These are phyloP conservation scores for Crenuchus spilurus DNA, from an alignment of 2,797 vertebrate genomes.

Conservation along the genomic window DNA sequence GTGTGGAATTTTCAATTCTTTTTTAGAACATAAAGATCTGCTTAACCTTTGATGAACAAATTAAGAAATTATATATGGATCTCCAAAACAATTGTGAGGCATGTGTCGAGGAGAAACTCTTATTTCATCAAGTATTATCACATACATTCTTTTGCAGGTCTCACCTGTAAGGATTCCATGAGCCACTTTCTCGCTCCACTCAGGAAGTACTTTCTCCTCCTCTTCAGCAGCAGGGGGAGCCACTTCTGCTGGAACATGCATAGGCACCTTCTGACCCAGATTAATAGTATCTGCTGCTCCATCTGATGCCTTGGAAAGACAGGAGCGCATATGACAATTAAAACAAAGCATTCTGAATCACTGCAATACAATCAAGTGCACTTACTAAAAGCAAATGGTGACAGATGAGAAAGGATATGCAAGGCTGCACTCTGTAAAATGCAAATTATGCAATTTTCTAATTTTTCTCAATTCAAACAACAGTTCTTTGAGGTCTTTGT, in stretches of 20 bases:
- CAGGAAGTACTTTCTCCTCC: conserved; percentile 79
- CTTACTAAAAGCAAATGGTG: conserved; percentile 25
- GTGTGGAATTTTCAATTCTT: too few relatives aligned
- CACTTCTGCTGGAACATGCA: conserved; percentile 56
- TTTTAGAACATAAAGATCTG: too few relatives aligned
- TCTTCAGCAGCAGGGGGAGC: conserved; percentile 70
- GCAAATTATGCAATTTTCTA: conserved; percentile 14
- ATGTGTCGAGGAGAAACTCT: too few relatives aligned
- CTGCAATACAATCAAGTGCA: background rate
- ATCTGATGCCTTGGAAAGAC: conserved; percentile 76
- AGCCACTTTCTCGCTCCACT: conserved; percentile 97
- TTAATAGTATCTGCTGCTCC: conserved; percentile 82
- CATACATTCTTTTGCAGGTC: background rate
- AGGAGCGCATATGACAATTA: conserved; percentile 30
- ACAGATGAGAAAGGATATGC: background rate
- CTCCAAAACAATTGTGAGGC: too few relatives aligned
- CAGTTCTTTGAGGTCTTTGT: conserved; percentile 37
- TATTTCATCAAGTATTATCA: too few relatives aligned
- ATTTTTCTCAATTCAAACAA: conserved; percentile 38
- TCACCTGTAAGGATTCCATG: conserved; percentile 93
- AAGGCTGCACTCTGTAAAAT: background rate
- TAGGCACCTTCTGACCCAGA: conserved; percentile 86
- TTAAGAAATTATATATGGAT: too few relatives aligned
- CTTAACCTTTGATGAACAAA: too few relatives aligned
- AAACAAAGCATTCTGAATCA: conserved; percentile 31